Evolutionary conservation across 53 echinoderm and acorn worm species (phyloP), one percentile per base, ranked within the genome.

Genomic region (Henricia sp.): DNA sequence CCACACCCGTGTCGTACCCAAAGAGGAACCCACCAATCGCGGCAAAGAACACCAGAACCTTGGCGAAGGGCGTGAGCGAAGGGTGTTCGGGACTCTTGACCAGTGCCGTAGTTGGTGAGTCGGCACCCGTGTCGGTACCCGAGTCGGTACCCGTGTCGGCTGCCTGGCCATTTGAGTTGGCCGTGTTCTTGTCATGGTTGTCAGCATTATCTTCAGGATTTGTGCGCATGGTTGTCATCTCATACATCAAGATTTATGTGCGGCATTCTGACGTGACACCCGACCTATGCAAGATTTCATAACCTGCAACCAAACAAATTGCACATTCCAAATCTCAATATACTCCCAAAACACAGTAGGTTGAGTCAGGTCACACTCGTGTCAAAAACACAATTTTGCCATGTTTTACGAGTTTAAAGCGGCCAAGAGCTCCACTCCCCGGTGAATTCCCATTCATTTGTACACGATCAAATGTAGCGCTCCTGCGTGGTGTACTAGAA

Each of bases 1-100:
- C 92, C n/a, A 96, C 94, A 0, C 96, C 96, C 32, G 94, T 94
- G 73, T 96, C 96, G 35, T 96, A 96, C 0, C 96, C 96, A 72
- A 96, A 96, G 20, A 96, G 86, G 67, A 96, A 96, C 19, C 96
- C 96, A 13, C 96, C 92, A 21, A 96, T 84, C 14, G 94, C 96
- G 3, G 96, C 89, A 89, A 96, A 94, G 65, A 58, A 58, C 25
- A 92, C 86, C 16, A 96, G 48, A 1, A 91, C 88, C 50, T 88
- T 87, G 55, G 93, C 67, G 76, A 89, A 89, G 14, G 68, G 65
- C 3, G 85, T 85, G n/a, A 74, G 59, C 0, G 37, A 9, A 2
- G 85, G 85, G 6, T 35, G 14, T 25, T 37, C 41, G 2, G 58
- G 39, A 35, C 9, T 57, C 6, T 41, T 0, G 57, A 32, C 60